phyloP scores from a whole-genome alignment of 2,888 invertebrate genomes.

The Apodemia zela region DNA sequence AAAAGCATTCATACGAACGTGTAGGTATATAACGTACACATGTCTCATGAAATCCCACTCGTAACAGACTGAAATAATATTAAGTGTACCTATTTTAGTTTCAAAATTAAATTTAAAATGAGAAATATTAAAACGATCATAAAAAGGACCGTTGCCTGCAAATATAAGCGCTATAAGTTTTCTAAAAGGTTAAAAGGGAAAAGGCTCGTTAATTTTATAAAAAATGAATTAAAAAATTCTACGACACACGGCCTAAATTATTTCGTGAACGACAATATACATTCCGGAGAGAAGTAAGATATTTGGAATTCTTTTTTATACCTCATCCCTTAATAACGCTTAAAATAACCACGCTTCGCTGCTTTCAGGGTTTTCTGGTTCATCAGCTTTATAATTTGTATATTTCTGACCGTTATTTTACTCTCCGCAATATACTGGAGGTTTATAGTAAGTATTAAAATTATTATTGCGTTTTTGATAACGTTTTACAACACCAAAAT shows the following conservation, averaged over 20 bases:
- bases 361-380: conserved; percentile 61
- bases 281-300: conserved; percentile 59
- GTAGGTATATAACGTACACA: not conserved
- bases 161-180: conserved; percentile 36
- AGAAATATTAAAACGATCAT: conserved; percentile 10
- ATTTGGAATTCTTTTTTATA: not conserved
- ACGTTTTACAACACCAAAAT: no score
- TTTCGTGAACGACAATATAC: conserved; percentile 51
- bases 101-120: conserved; percentile 4
- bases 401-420: conserved; percentile 45
- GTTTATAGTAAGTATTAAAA: conserved; percentile 51
- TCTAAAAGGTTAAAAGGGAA: conserved; percentile 43
- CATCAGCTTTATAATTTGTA: conserved; percentile 43
- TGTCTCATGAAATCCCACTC: conserved; percentile 1
- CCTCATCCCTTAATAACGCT: conserved; percentile 20
- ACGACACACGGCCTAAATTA: conserved; percentile 62
- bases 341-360: not conserved
- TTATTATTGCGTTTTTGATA: not conserved
- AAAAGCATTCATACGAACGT: conserved; percentile 13
- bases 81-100: not conserved
- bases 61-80: not conserved
- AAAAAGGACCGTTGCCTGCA: conserved; percentile 17
- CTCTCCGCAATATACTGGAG: conserved; percentile 51
- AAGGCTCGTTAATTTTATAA: conserved; percentile 51
- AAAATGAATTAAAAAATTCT: conserved; percentile 51